Evolutionary conservation across 2,113 vertebrate genomes (phyloP).

Genomic region (Promerops cafer): DNA sequence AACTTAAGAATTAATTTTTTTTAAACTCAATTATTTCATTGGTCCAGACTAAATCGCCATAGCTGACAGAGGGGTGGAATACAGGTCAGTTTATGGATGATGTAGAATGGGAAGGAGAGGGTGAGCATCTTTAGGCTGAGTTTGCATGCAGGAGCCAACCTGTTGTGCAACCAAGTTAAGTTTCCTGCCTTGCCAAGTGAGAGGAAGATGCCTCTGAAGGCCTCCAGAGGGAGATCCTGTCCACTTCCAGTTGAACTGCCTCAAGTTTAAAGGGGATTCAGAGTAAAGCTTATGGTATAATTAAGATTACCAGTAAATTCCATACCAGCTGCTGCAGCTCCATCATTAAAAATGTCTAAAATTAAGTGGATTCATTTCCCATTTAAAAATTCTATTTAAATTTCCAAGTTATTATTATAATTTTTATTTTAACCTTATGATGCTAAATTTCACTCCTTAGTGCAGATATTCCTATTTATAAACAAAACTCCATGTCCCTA

Average conservation of each 20-base stretch:
- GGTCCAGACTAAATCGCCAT: neutral
- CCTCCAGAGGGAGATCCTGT: slow-evolving; percentile 61
- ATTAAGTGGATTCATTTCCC: neutral
- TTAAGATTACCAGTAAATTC: neutral
- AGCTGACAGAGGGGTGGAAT: neutral
- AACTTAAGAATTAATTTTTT: neutral
- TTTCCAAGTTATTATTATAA: neutral
- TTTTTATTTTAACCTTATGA: neutral
- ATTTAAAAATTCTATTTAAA: neutral
- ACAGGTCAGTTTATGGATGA: neutral
- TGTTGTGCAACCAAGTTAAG: neutral
- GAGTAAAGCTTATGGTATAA: neutral
- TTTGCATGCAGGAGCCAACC: neutral
- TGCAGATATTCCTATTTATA: slow-evolving; percentile 9
- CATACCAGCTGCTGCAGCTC: neutral
- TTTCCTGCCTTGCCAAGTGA: neutral
- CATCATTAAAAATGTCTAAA: neutral
- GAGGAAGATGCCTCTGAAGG: slow-evolving; percentile 20
- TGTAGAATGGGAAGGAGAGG: neutral
- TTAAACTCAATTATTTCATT: neutral
- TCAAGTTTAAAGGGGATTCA: neutral
- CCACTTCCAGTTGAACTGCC: neutral
- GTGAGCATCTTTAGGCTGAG: neutral
- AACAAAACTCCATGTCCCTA: neutral
- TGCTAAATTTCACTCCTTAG: neutral